Percentiles rank a stretch among this genome's conserved stretches.
Evolutionary conservation across 2,113 vertebrate species (phyloP).

Genomic region (Nyctereutes procyonoides): DNA sequence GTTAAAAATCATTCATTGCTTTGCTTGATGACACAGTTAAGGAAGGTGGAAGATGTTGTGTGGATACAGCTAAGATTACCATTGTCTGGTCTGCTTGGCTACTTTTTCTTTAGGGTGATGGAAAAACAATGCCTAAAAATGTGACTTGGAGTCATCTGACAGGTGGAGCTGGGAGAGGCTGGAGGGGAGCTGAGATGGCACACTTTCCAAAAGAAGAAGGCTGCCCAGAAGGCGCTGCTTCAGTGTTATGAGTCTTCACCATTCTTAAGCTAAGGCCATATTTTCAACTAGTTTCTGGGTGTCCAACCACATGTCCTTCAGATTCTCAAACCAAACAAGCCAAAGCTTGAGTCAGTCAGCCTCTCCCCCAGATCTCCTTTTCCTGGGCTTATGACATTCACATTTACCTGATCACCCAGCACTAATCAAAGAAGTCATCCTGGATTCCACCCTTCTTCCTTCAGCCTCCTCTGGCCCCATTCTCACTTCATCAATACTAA

Average conservation of each 20-base stretch:
- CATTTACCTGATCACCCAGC: background rate
- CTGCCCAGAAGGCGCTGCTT: background rate
- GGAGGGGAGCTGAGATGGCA: background rate
- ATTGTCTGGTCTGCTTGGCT: background rate
- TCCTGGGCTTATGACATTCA: background rate
- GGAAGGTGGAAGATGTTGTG: background rate
- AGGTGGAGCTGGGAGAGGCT: background rate
- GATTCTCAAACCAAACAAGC: background rate
- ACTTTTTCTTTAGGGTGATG: background rate
- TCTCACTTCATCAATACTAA: background rate
- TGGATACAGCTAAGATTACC: background rate
- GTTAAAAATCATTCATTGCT: slow-evolving; percentile 68
- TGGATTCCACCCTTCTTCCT: background rate
- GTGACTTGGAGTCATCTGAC: background rate
- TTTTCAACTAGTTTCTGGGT: background rate
- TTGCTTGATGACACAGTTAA: slow-evolving; percentile 52
- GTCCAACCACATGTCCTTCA: background rate
- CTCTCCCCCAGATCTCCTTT: background rate
- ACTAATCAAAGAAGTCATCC: background rate
- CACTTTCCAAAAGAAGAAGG: background rate
- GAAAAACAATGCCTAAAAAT: background rate
- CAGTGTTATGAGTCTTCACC: background rate
- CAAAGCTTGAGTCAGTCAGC: background rate
- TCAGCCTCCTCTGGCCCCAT: background rate
- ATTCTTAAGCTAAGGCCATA: background rate